A percentile compares a stretch with the other conserved stretches of the same genome.
phyloP scores from a whole-genome alignment of 1,140 invertebrate species.

The Cotesia chilonis region DNA sequence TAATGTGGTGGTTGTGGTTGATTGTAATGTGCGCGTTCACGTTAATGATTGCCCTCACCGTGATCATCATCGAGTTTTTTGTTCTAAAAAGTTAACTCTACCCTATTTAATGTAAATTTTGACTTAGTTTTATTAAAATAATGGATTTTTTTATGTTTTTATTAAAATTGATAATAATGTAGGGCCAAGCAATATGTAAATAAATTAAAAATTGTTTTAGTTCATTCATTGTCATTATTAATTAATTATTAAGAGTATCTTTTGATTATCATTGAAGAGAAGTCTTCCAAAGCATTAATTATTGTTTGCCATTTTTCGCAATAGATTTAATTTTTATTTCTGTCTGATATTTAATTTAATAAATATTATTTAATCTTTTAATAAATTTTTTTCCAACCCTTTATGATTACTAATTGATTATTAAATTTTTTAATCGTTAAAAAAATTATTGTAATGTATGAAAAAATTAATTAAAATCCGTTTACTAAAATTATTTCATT shows the following conservation, averaged over 20 bases:
- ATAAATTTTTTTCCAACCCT: too few relatives aligned
- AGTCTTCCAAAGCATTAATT: conserved; percentile 9
- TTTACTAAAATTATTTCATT: too few relatives aligned
- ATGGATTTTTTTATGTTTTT: not conserved
- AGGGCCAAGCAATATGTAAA: conserved; percentile 30
- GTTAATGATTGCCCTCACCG: not conserved
- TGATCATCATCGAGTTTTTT: not conserved
- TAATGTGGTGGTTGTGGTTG: not conserved
- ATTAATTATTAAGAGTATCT: not conserved
- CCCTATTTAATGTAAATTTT: not conserved
- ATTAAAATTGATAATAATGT: conserved; percentile 3
- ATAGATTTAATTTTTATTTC: too few relatives aligned
- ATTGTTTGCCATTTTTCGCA: not conserved
- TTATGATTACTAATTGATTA: too few relatives aligned
- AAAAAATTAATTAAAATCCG: too few relatives aligned
- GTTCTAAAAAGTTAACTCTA: not conserved
- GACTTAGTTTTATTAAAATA: not conserved
- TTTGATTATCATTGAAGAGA: not conserved
- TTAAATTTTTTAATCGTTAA: too few relatives aligned
- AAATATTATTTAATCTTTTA: too few relatives aligned
- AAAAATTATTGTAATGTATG: too few relatives aligned
- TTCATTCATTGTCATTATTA: conserved; percentile 7
- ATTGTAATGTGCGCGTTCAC: not conserved
- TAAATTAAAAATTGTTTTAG: conserved; percentile 1
- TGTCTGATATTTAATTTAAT: too few relatives aligned